Evolutionary conservation across 2,797 vertebrate species (phyloP).

Genomic region (Florisuga fusca): DNA sequence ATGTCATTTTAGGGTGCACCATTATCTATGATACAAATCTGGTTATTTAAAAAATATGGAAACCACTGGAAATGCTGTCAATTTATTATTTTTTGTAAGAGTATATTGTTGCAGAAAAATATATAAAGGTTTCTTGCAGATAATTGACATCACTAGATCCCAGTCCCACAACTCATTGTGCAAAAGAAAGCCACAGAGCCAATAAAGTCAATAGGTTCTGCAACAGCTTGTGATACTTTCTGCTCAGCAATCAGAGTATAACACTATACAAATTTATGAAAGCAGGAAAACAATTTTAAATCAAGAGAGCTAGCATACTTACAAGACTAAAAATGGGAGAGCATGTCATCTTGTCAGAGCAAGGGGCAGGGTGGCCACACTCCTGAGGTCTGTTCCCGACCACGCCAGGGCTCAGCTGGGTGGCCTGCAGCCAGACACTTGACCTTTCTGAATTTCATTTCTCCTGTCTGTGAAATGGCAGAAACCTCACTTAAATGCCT

Average conservation of each 20-base stretch:
- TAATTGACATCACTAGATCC: background rate
- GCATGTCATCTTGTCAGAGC: background rate
- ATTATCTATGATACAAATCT: background rate
- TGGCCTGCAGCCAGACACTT: constrained; percentile 34
- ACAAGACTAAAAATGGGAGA: background rate
- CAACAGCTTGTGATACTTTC: background rate
- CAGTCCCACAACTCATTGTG: background rate
- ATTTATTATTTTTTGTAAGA: background rate
- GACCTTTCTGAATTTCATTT: constrained; percentile 34
- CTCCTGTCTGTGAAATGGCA: constrained; percentile 22
- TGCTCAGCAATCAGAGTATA: background rate
- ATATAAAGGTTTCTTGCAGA: background rate
- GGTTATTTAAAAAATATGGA: background rate
- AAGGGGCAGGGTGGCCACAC: background rate
- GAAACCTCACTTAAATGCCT: constrained; percentile 6
- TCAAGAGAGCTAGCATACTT: background rate
- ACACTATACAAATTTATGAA: background rate
- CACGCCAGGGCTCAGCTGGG: fast-evolving
- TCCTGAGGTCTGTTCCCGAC: background rate
- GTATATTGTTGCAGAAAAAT: background rate
- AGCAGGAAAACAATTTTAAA: background rate
- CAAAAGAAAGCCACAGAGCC: background rate
- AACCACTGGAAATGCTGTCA: background rate
- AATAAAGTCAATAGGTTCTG: background rate
- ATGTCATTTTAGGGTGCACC: background rate